These are phyloP conservation scores for Apis florea DNA, from an alignment of 1,140 invertebrate genomes.

Conservation along the genomic window DNA sequence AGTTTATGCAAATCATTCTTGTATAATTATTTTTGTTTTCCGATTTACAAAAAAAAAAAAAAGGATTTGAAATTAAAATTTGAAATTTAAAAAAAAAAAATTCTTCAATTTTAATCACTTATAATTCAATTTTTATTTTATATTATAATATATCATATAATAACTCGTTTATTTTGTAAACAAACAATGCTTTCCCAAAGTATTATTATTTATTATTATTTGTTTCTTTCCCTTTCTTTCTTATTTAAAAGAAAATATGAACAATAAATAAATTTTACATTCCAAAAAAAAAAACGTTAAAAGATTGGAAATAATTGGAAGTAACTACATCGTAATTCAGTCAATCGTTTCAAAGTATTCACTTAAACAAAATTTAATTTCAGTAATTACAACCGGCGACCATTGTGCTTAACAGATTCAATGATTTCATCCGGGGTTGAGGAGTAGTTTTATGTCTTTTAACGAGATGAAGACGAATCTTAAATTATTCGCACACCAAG, in stretches of 20 bases:
- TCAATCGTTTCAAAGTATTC: not conserved
- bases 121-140: no score
- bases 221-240: no score
- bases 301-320: not conserved
- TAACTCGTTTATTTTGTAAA: no score
- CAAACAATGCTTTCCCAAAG: no score
- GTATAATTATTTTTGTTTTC: no score
- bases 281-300: not conserved
- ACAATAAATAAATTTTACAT: no score
- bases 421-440: conserved; percentile 45
- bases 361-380: conserved; percentile 32
- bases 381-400: conserved; percentile 41
- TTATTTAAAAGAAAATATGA: not conserved
- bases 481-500: not conserved
- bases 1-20: not conserved
- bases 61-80: no score
- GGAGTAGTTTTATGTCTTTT: conserved; percentile 19
- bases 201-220: no score
- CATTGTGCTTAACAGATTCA: conserved; percentile 40
- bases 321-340: not conserved
- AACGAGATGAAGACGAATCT: conserved; percentile 29
- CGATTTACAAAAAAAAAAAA: no score
- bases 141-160: no score
- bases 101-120: no score
- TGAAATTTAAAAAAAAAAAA: no score